phyloP scores from a whole-genome alignment of 1,140 invertebrate genomes.

The Euglossa dilemma region DNA sequence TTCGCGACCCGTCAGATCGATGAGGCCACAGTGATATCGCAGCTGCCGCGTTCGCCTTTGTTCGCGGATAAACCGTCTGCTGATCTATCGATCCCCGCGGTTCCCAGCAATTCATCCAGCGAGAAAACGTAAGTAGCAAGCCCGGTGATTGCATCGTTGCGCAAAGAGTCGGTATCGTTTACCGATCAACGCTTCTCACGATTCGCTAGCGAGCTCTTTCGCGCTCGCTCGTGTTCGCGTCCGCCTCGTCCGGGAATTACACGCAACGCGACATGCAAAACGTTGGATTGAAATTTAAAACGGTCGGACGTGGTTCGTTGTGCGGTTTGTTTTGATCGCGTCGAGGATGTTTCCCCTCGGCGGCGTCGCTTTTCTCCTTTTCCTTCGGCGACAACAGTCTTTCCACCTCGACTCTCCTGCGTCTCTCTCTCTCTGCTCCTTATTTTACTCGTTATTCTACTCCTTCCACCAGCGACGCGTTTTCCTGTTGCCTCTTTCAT shows the following conservation, averaged over 20 bases:
- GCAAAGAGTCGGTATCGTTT: not conserved
- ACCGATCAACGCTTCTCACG: not conserved
- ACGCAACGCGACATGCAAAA: not conserved
- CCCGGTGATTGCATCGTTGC: not conserved
- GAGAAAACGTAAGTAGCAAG: constrained; percentile 23
- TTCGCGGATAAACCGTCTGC: not conserved
- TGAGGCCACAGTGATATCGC: constrained; percentile 26
- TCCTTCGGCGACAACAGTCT: not conserved
- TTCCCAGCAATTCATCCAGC: not conserved
- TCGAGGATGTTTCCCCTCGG: not conserved
- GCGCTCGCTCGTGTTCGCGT: not conserved
- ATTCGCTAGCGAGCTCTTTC: too few relatives aligned
- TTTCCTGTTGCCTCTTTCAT: not conserved
- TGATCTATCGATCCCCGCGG: not conserved
- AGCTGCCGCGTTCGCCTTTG: not conserved
- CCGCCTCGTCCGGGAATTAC: not conserved
- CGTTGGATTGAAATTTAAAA: not conserved
- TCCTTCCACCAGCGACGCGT: not conserved
- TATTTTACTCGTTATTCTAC: not conserved
- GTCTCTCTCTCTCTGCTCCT: not conserved
- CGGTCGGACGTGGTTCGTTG: not conserved
- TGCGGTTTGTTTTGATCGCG: not conserved
- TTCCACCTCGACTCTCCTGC: not conserved
- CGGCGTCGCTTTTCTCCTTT: not conserved
- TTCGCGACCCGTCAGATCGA: constrained; percentile 6